Conservation (phyloP, 2,888 invertebrate species). For the Phaedon cochleariae region DNA sequence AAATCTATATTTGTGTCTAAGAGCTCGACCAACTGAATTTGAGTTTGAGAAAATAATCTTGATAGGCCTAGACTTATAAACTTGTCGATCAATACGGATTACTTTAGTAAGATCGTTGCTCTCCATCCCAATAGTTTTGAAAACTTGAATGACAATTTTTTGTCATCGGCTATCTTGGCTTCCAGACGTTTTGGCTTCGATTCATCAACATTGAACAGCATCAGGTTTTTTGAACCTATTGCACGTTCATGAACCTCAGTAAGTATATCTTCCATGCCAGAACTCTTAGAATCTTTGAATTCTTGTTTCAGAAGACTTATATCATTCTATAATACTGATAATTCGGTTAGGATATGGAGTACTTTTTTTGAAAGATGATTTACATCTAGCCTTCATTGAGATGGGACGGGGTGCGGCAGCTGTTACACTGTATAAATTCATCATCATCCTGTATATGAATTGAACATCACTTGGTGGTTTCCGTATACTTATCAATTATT, state of each 20-base stretch:
- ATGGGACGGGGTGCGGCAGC: too few species aligned
- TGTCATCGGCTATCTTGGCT: slow-evolving; percentile 7
- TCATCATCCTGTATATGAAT: background rate
- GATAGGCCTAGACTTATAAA: too few species aligned
- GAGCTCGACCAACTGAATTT: background rate
- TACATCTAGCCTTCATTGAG: too few species aligned
- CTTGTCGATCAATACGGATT: too few species aligned
- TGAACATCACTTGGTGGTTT: background rate
- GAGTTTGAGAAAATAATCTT: background rate
- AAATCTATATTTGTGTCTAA: background rate
- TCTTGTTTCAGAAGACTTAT: background rate
- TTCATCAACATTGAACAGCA: too few species aligned
- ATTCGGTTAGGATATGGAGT: too few species aligned
- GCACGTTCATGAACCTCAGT: slow-evolving; percentile 6
- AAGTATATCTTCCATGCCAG: slow-evolving; percentile 7
- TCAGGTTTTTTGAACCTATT: too few species aligned
- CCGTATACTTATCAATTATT: background rate
- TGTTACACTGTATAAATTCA: too few species aligned
- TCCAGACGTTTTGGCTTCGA: slow-evolving; percentile 3
- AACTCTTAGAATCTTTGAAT: background rate
- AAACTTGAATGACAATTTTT: slow-evolving; percentile 9
- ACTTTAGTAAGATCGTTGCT: too few species aligned
- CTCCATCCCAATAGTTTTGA: too few species aligned
- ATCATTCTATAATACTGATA: too few species aligned
- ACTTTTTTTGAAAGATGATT: too few species aligned